Evolutionary conservation across 2,888 invertebrate genomes (phyloP), one percentile per base, ranked within the genome.

Genomic region (Priapulus caudatus): DNA sequence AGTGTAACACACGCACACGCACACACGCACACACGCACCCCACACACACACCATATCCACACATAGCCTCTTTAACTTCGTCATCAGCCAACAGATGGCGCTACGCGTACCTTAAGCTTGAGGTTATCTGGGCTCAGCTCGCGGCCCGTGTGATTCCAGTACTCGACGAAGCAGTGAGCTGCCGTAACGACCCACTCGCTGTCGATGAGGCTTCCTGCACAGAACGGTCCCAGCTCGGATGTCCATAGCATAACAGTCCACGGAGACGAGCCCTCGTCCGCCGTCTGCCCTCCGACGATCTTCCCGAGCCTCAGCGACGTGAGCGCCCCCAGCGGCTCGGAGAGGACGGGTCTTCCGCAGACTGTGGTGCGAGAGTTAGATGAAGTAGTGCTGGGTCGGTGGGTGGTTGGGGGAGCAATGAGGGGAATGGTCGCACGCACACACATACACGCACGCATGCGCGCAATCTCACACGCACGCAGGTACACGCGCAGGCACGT

Each of bases 161-260:
- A 54, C 4, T 58, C 50, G 2, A 44, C 50, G 50, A 64, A 58
- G 48, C 64, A 64, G 52, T 64, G 64, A 15, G 63, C 64, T 1
- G 64, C 64, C 4, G 64, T 63, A 1, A 60, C 53, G 5, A 64
- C 52, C 64, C 64, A 64, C 45, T 57, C 48, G 44, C 59, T 58
- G 49, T 61, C 61, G 3, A 64, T 44, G 10, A 64, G 46, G 4
- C 59, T 52, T n/a, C 62, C 64, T 1, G 63, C 64, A 48, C 64
- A 64, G 45, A 64, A 64, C 0, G 59, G 48, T 20, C 58, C 58
- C 2, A 58, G 50, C 20, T 48, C 33, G 10, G 33, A 33, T 33
- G 33, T 33, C 33, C 33, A 33, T n/a, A 33, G 10, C 33, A 33
- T 33, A n/a, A 33, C 33, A 10, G n/a, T 10, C 21, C 23, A 50